Evolutionary conservation across 2,797 vertebrate species (phyloP), one percentile per base, ranked within the genome.

Genomic region (Apogon talboti): DNA sequence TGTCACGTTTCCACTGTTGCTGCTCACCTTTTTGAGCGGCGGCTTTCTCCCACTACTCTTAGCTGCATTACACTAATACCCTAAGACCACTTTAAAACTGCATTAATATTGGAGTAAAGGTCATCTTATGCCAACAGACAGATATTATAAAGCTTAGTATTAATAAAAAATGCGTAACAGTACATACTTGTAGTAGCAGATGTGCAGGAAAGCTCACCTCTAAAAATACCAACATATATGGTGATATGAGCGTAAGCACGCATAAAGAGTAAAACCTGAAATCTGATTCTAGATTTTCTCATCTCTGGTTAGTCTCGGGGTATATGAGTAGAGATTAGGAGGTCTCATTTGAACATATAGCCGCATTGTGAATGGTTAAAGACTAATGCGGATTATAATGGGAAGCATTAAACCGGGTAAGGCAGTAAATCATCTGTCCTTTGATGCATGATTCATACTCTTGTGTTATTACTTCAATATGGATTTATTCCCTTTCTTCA

Each of bases 381-480:
- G 60, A 64, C 71, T 87, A 86, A 90, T 86, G 64, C 28, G 55
- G 85, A 91, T 92, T 87, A 92, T 75, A 77, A 65, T 55, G 48
- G 38, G 61, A 76, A 60, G 88, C 86, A 86, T 89, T 90, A 89
- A 86, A 84, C 78, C 73, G 19, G 76, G 59, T 51, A 53, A 81
- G 33, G 70, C 82, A 69, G 51, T 71, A 74, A 82, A 79, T 86
- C 57, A 76, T 76, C 78, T 59, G 57, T 28, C 50, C 60, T 55
- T 45, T 57, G 69, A 75, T 58, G 69, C 66, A 44, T 59, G 74
- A 76, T 78, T 81, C 76, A 73, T 83, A 13, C 68, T 76, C 69
- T 65, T 71, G 70, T 85, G 70, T 87, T 87, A 89, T 88, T 83
- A 80, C 79, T 89, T 88, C 74, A 83, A 74, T 82, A 78, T 85